Percentiles rank a stretch among this genome's conserved stretches.
phyloP scores from a whole-genome alignment of 2,797 vertebrate species.

The Gambelia wislizenii region DNA sequence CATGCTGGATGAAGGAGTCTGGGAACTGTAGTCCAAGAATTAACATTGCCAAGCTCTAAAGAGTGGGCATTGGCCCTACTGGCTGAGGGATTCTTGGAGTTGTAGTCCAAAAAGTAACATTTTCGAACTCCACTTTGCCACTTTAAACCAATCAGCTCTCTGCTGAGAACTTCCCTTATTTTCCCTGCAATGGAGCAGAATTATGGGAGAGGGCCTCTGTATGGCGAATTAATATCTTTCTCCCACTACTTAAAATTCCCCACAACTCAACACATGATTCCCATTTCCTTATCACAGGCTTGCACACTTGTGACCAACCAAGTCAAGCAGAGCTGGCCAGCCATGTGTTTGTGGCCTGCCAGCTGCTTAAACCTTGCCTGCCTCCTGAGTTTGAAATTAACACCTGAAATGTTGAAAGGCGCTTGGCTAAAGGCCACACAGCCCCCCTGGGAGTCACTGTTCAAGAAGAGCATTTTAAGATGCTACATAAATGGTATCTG shows the following conservation, averaged over 20 bases:
- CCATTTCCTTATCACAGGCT: background rate
- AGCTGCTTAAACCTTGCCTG: background rate
- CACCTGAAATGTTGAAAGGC: background rate
- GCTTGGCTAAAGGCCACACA: background rate
- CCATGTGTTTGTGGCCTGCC: background rate
- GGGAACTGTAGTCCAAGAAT: too few species aligned
- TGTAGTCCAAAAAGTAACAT: too few species aligned
- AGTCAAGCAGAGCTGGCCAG: background rate
- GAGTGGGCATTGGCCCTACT: too few species aligned
- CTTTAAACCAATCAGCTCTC: background rate
- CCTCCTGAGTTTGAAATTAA: conserved; percentile 1
- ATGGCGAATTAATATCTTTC: background rate
- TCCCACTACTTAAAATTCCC: background rate
- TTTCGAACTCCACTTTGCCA: background rate
- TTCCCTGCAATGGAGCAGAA: background rate
- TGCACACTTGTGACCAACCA: background rate
- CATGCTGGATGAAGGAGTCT: too few species aligned
- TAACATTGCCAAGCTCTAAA: too few species aligned
- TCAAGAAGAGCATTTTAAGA: background rate
- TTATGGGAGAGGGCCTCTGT: background rate
- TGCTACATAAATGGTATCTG: background rate
- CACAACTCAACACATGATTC: background rate
- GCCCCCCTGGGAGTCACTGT: background rate
- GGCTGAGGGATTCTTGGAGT: too few species aligned
- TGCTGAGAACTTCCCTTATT: background rate